These are phyloP conservation scores for Halcyon smyrnensis DNA, from an alignment of 2,797 vertebrate species.

Conservation along the genomic window DNA sequence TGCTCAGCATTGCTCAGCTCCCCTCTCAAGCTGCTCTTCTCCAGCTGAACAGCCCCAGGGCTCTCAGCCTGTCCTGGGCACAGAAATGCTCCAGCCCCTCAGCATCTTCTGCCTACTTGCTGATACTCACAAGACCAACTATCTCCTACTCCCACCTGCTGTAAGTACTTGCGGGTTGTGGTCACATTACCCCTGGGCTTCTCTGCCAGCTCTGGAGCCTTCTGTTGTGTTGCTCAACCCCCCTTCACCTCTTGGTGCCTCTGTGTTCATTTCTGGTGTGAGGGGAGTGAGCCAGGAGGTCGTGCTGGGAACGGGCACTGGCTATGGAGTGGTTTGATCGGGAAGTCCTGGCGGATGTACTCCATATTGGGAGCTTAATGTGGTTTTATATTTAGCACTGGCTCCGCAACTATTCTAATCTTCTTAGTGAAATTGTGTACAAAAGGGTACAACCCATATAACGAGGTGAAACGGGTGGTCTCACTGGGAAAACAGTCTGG, in stretches of 20 bases:
- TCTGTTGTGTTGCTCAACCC: rapidly evolving
- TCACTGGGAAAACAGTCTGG: not conserved
- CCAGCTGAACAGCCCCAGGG: not conserved
- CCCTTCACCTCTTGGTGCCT: not conserved
- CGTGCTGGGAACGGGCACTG: not conserved
- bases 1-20: not conserved
- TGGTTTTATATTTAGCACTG: not conserved
- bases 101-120: not conserved
- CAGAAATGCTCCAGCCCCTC: not conserved
- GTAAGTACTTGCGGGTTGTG: not conserved
- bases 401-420: not conserved
- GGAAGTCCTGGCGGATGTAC: not conserved
- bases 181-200: rapidly evolving
- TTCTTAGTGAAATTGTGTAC: not conserved
- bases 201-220: not conserved
- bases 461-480: not conserved
- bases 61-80: not conserved
- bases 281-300: not conserved
- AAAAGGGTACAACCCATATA: not conserved
- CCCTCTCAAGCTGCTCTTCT: not conserved
- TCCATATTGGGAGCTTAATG: not conserved
- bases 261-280: not conserved
- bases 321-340: not conserved
- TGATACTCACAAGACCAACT: rapidly evolving
- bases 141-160: rapidly evolving